Evolutionary conservation across 2,888 invertebrate species (phyloP).

Genomic region (Serrognathus titanus): DNA sequence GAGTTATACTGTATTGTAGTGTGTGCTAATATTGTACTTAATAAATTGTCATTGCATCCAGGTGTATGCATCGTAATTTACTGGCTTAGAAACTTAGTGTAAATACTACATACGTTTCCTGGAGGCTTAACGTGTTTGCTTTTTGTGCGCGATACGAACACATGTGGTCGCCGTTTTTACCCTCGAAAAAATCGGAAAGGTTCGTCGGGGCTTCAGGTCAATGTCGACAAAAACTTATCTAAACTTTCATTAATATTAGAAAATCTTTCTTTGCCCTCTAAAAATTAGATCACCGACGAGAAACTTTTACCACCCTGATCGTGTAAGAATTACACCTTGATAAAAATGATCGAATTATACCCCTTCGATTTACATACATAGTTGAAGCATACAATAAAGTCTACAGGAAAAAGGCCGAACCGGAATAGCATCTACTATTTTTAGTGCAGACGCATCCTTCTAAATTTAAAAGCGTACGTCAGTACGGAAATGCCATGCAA

Average conservation of each 20-base stretch:
- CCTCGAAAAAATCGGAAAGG: slow-evolving; percentile 11
- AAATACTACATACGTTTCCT: slow-evolving; percentile 10
- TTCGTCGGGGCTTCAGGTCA: slow-evolving; percentile 12
- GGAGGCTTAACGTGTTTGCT: slow-evolving; percentile 10
- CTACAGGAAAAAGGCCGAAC: no score
- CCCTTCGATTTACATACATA: no score
- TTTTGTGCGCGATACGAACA: slow-evolving; percentile 7
- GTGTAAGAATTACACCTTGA: no score
- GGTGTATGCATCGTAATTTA: no score
- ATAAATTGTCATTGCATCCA: background rate
- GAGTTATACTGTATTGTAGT: no score
- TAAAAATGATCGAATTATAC: no score
- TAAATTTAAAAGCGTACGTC: no score
- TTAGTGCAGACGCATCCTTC: no score
- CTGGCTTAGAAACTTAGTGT: slow-evolving; percentile 6
- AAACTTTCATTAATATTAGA: slow-evolving; percentile 20
- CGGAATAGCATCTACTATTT: no score
- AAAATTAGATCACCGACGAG: slow-evolving; percentile 8
- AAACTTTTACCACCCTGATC: background rate
- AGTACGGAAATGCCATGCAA: no score
- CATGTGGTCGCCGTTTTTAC: slow-evolving; percentile 7
- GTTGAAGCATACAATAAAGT: no score
- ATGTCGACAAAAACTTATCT: slow-evolving; percentile 15
- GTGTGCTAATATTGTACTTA: background rate
- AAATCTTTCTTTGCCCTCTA: slow-evolving; percentile 12